Conservation (phyloP, 2,888 invertebrate genomes). For the Epistrophella euchroma region DNA sequence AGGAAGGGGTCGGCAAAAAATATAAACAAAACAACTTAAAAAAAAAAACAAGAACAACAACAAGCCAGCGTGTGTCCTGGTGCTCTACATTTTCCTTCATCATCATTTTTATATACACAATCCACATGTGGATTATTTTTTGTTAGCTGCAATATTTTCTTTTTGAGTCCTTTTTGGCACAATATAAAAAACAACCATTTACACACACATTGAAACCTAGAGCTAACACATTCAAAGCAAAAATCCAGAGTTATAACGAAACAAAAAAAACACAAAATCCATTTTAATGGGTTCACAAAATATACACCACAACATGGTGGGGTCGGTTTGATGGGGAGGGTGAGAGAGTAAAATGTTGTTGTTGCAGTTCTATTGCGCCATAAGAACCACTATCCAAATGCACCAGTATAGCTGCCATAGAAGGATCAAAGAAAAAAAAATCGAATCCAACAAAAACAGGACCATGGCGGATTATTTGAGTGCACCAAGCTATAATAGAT, state of each 20-base stretch:
- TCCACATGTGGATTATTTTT: constrained; percentile 58
- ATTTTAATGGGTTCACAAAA: constrained; percentile 73
- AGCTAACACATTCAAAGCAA: constrained; percentile 31
- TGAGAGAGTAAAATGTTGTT: not conserved
- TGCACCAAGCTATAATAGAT: constrained; percentile 30
- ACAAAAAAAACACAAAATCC: constrained; percentile 46
- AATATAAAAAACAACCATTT: not conserved
- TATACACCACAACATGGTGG: constrained; percentile 51
- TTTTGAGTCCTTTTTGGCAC: constrained; percentile 48
- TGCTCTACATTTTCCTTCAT: constrained; percentile 62
- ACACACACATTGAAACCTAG: not conserved
- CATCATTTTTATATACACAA: constrained; percentile 27
- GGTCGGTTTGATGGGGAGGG: not conserved
- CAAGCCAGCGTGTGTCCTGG: constrained; percentile 68
- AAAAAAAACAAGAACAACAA: not conserved
- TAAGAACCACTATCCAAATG: constrained; percentile 28
- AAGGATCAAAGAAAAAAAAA: constrained; percentile 53
- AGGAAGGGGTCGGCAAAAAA: constrained; percentile 7
- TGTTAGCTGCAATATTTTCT: constrained; percentile 52
- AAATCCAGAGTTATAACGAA: constrained; percentile 35
- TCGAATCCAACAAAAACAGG: constrained; percentile 52
- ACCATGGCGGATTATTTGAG: constrained; percentile 71
- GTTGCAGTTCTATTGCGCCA: constrained; percentile 29
- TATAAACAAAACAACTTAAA: constrained; percentile 30
- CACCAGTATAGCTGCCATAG: constrained; percentile 13